Conservation (phyloP, 2,797 vertebrate species). For the Denticeps clupeoides region DNA sequence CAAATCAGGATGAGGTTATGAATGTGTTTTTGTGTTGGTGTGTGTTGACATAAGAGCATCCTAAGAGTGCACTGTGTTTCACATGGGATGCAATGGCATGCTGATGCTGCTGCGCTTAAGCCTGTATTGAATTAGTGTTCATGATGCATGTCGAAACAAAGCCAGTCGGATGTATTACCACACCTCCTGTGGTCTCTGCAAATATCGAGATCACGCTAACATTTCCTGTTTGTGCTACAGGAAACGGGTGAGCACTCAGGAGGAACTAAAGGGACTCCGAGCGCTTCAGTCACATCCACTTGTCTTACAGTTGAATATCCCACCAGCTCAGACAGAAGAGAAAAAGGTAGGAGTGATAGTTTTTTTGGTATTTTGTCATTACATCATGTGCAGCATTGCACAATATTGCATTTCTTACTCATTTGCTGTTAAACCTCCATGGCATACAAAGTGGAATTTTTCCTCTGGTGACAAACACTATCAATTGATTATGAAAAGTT, state of each 20-base stretch:
- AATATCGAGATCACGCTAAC: slow-evolving; percentile 40
- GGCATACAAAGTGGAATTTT: too few relatives aligned
- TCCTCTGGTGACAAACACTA: too few relatives aligned
- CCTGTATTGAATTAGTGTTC: slow-evolving; percentile 8
- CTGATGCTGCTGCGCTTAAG: slow-evolving; percentile 21
- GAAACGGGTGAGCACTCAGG: slow-evolving; percentile 63
- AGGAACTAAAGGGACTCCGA: slow-evolving; percentile 44
- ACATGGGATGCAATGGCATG: slow-evolving; percentile 22
- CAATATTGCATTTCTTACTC: too few relatives aligned
- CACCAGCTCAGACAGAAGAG: slow-evolving; percentile 20
- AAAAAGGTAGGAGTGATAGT: slow-evolving; percentile 36
- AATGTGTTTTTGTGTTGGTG: slow-evolving; percentile 1
- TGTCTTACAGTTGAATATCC: slow-evolving; percentile 22
- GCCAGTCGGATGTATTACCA: slow-evolving; percentile 37
- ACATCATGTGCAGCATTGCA: too few relatives aligned
- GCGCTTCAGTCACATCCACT: slow-evolving; percentile 25
- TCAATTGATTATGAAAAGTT: too few relatives aligned
- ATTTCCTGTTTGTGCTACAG: slow-evolving; percentile 89
- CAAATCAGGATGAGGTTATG: not conserved
- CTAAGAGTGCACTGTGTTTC: slow-evolving; percentile 7
- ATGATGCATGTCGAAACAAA: slow-evolving; percentile 31
- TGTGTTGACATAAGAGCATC: not conserved
- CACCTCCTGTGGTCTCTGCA: slow-evolving; percentile 43
- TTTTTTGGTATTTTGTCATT: not conserved
- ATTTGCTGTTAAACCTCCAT: not conserved